Percentiles rank a stretch among this genome's conserved stretches.
These are phyloP conservation scores for Heterodera carotae DNA, from an alignment of 1,140 invertebrate species.

Conservation along the genomic window DNA sequence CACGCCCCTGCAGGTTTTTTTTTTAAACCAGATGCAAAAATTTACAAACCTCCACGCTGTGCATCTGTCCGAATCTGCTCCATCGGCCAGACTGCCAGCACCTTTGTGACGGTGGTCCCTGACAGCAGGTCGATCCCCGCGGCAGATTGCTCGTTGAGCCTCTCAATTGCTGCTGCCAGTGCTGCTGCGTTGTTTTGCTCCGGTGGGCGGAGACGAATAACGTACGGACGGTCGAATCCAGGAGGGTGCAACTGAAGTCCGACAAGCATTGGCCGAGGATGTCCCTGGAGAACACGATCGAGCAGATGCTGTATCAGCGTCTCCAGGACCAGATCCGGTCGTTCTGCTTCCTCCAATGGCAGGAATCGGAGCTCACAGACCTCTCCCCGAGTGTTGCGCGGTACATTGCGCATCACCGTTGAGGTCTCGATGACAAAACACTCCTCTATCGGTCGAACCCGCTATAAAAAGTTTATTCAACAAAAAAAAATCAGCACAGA, in stretches of 20 bases:
- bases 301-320: no score
- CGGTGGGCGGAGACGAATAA: background rate
- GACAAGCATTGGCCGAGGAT: background rate
- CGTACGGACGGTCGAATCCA: background rate
- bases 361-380: background rate
- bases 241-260: slow-evolving; percentile 3
- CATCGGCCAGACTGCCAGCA: slow-evolving; percentile 6
- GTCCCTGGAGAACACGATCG: no score
- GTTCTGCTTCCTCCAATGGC: no score
- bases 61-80: background rate
- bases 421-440: background rate
- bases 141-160: background rate
- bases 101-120: background rate
- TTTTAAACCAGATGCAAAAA: background rate
- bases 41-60: background rate
- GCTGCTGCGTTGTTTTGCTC: slow-evolving; percentile 13
- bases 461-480: background rate
- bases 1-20: background rate
- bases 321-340: no score
- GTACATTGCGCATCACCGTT: background rate
- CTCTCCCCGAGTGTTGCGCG: slow-evolving; percentile 5
- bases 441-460: background rate
- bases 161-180: slow-evolving; percentile 11
- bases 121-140: slow-evolving; percentile 11
- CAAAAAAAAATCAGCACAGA: no score